Base-by-base conservation (phyloP, 2,797 vertebrate species). In the Muraenolepis orangiensis region DNA sequence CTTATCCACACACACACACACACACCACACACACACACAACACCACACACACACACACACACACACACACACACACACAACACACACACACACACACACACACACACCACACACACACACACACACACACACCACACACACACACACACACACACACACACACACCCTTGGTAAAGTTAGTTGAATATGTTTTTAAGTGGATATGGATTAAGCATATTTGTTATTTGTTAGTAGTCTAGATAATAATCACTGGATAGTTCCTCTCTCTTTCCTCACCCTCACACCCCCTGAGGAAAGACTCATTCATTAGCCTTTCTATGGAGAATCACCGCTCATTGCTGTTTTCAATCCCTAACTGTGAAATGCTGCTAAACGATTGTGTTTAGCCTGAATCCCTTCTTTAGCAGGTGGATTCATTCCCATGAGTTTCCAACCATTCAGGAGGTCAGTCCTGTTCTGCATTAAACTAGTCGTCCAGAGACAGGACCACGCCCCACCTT, bases 161-260 rank as follows among this genome's bases (percentile, higher is more conserved):
- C 69, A 82, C 26, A 66, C 18, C 31, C 11, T 26, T 38, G 30
- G 0, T 31, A 34, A 2, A 30, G 29, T 34, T 69, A 18, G 1
- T 18, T 68, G 4, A 18, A 1, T 31, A 6, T 31, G 7, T 30
- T 0, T 30, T 46, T 14, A 2, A 8, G 57, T 26, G n/a, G n/a
- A 28, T 10, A 57, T 57, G 20, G 8, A 34, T 61, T 10, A 61
- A 23, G n/a, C n/a, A 61, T 61, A 26, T 64, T 26, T 11, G 57
- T n/a, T n/a, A 20, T 23, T 32, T 32, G 30, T 10, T 57, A 57
- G 29, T 69, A 32, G 30, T 31, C 67, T 67, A 74, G 46, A 70
- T 75, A 29, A 72, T 2, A 68, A 61, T 66, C 71, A 26, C 73
- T 76, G 23, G 73, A 82, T 72, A 76, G 71, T 70, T 72, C 26